Evolutionary conservation across 2,888 invertebrate species (phyloP).

Genomic region (Gastracanthus pulcherrimus): DNA sequence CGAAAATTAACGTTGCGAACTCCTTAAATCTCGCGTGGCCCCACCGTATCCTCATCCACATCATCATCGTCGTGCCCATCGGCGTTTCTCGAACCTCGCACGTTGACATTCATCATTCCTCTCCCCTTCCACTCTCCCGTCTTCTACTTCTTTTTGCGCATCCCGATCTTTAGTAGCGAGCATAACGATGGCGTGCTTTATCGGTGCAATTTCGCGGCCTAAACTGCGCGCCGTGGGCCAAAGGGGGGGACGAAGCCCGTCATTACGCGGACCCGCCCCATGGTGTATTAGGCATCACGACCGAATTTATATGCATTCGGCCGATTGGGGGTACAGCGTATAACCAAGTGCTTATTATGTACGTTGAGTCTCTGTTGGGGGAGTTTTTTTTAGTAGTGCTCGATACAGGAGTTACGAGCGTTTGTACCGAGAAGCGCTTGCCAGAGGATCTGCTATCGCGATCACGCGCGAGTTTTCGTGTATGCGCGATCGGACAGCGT

Average conservation of each 20-base stretch:
- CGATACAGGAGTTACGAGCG: background rate
- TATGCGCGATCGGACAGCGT: constrained; percentile 4
- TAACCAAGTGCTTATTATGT: constrained; percentile 22
- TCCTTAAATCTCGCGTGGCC: too few species aligned
- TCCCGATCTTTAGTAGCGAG: background rate
- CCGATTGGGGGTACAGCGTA: background rate
- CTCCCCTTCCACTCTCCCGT: too few species aligned
- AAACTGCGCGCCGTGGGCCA: background rate
- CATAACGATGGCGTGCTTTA: constrained; percentile 28
- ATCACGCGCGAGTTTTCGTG: background rate
- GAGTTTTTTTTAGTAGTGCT: background rate
- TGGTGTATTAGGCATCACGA: background rate
- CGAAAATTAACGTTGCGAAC: too few species aligned
- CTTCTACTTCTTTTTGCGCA: too few species aligned
- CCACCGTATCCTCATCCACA: too few species aligned
- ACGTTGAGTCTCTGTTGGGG: background rate
- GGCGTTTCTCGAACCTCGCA: background rate
- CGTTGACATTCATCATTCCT: constrained; percentile 28
- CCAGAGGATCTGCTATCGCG: background rate
- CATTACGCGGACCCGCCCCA: constrained; percentile 13
- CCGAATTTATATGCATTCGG: constrained; percentile 30
- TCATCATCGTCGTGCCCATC: too few species aligned
- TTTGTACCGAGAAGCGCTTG: background rate
- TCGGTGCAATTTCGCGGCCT: constrained; percentile 17
- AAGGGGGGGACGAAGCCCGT: background rate